These are phyloP conservation scores for Asobara japonica DNA, from an alignment of 1,140 invertebrate genomes.

Conservation along the genomic window DNA sequence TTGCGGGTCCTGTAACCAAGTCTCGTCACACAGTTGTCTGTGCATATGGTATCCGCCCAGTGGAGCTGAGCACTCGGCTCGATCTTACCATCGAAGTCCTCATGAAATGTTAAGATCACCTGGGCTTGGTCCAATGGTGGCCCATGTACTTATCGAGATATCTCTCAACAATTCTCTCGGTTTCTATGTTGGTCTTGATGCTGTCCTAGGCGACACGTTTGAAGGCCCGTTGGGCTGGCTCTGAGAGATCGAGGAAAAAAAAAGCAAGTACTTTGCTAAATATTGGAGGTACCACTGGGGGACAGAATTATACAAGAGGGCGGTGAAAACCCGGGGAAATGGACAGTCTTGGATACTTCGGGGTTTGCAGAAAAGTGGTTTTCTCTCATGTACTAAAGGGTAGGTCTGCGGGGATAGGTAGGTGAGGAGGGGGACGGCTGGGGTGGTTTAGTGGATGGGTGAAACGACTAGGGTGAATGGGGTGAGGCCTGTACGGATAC, in stretches of 20 bases:
- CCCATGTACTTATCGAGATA: constrained; percentile 54
- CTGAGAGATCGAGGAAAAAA: constrained; percentile 44
- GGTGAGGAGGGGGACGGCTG: not conserved
- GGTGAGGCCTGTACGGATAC: constrained; percentile 49
- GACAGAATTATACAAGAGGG: constrained; percentile 51
- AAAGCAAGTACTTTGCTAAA: constrained; percentile 49
- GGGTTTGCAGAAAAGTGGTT: constrained; percentile 16
- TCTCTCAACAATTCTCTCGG: not conserved
- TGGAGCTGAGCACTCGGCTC: constrained; percentile 30
- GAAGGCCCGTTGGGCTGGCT: constrained; percentile 37
- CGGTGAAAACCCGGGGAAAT: constrained; percentile 27
- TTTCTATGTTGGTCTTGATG: not conserved
- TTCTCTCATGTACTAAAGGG: constrained; percentile 10
- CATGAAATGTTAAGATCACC: constrained; percentile 58
- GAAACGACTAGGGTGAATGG: constrained; percentile 47
- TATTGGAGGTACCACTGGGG: constrained; percentile 48
- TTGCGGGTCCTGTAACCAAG: constrained; percentile 58
- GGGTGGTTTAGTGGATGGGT: constrained; percentile 44
- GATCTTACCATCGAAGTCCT: constrained; percentile 47
- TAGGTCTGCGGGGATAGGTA: constrained; percentile 24
- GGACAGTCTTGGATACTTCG: constrained; percentile 27
- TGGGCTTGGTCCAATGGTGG: constrained; percentile 2
- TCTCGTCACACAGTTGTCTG: constrained; percentile 63
- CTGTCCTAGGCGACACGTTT: constrained; percentile 9
- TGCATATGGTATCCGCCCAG: constrained; percentile 56